Conservation (phyloP, 2,113 vertebrate species). For the Ceuthmochares aereus region DNA sequence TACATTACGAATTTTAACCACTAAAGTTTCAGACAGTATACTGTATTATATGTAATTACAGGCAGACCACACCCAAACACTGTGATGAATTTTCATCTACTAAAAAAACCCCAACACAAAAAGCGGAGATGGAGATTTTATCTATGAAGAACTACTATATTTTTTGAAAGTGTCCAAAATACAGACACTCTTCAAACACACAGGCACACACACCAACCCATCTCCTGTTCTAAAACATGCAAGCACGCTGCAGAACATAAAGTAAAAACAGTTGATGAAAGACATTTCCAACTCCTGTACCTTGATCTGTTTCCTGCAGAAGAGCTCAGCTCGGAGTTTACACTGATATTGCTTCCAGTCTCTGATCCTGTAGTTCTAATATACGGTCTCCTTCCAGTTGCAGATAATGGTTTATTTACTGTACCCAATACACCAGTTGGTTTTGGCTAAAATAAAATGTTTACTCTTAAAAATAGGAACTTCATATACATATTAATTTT, state of each 20-base stretch:
- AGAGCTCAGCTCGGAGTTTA: conserved; percentile 88
- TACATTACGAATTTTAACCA: not conserved
- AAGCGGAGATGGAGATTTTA: not conserved
- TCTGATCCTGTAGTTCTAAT: conserved; percentile 85
- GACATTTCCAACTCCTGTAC: conserved; percentile 57
- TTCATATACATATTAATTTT: not conserved
- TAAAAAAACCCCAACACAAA: not conserved
- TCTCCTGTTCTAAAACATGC: not conserved
- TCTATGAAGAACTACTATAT: not conserved
- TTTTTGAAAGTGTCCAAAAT: not conserved
- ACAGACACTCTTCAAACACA: not conserved
- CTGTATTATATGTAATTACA: not conserved
- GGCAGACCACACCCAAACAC: not conserved
- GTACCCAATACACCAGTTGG: conserved; percentile 89
- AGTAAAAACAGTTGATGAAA: not conserved
- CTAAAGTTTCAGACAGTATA: not conserved
- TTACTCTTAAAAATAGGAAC: not conserved
- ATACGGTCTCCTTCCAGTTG: conserved; percentile 90
- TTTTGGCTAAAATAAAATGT: conserved; percentile 84
- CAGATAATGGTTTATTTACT: conserved; percentile 94
- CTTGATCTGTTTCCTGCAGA: conserved; percentile 88
- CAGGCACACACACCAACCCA: not conserved
- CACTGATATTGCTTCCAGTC: conserved; percentile 85
- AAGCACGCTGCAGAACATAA: not conserved
- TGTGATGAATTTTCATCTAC: not conserved